phyloP scores from a whole-genome alignment of 1,140 invertebrate species.

The Panagrolaimus sp. region DNA sequence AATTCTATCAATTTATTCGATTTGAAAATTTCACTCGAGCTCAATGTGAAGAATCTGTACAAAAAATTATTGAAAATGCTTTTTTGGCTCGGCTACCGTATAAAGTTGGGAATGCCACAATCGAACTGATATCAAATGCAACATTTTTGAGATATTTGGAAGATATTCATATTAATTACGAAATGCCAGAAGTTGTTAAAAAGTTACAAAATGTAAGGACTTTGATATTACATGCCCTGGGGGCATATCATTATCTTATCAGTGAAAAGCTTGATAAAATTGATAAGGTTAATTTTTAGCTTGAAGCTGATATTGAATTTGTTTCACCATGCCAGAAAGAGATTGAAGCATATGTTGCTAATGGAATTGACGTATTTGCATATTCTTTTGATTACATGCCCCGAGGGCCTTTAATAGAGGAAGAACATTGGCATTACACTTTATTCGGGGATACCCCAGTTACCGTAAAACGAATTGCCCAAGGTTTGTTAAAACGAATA shows the following conservation, averaged over 20 bases:
- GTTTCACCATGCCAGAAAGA: conserved; percentile 56
- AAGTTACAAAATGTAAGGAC: conserved; percentile 53
- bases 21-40: conserved; percentile 37
- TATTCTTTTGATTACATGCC: conserved; percentile 59
- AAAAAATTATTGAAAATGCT: conserved; percentile 40
- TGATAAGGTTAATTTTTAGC: conserved; percentile 38
- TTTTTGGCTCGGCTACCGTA: conserved; percentile 33
- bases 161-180: conserved; percentile 41
- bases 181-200: conserved; percentile 49
- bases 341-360: conserved; percentile 44
- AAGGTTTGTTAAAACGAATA: conserved; percentile 20
- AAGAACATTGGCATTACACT: conserved; percentile 44
- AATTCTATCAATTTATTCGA: conserved; percentile 20
- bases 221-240: no score
- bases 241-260: no score
- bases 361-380: conserved; percentile 44
- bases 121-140: conserved; percentile 52
- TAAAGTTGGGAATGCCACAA: conserved; percentile 50
- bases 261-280: no score
- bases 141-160: conserved; percentile 53
- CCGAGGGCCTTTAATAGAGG: conserved; percentile 47
- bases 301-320: conserved; percentile 58
- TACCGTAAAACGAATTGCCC: conserved; percentile 45
- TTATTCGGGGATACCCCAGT: conserved; percentile 55
- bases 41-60: conserved; percentile 37